Percentiles rank a stretch among this genome's conserved stretches.
Conservation (phyloP, 53 echinoderm and acorn worm genomes). For the Stichopus horrens region DNA sequence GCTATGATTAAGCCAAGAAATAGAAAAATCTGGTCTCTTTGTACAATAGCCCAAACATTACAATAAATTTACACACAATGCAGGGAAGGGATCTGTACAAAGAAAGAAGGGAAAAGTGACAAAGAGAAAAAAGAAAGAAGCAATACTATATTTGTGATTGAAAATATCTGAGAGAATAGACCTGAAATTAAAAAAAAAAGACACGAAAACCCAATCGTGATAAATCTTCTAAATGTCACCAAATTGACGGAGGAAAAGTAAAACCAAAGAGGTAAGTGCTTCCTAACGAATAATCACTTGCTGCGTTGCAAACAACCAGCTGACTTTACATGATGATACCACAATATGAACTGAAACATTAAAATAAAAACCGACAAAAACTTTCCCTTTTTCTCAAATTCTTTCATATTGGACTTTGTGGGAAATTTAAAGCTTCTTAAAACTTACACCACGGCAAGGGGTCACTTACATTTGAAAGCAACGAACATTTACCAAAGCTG, state of each 20-base stretch:
- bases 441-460: no score
- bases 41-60: not conserved
- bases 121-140: not conserved
- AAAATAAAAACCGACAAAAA: no score
- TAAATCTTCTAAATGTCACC: not conserved
- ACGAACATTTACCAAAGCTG: no score
- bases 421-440: no score
- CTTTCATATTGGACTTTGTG: no score
- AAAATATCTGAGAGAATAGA: not conserved
- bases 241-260: not conserved
- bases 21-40: not conserved
- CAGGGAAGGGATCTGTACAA: not conserved
- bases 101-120: not conserved
- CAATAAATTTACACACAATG: not conserved
- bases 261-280: not conserved
- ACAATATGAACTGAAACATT: no score
- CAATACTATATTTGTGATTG: not conserved
- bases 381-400: no score
- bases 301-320: no score
- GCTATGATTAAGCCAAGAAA: not conserved
- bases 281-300: no score
- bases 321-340: no score
- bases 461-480: no score
- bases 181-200: no score
- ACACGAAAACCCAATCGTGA: not conserved